Evolutionary conservation across 2,113 vertebrate genomes (phyloP).

Genomic region (Dascyllus trimaculatus): DNA sequence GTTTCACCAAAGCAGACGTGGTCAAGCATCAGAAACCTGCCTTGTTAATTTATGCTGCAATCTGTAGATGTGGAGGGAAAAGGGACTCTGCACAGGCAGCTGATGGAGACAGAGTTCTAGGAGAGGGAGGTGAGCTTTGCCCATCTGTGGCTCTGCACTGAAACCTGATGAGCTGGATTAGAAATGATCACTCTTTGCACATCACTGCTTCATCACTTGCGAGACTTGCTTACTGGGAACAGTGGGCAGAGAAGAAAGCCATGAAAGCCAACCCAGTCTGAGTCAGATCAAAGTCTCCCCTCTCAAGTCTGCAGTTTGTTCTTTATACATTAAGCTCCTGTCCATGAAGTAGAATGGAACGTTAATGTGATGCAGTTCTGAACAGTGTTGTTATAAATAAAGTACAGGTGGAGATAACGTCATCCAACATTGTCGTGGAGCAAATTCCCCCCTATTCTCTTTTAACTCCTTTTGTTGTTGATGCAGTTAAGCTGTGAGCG

Average conservation of each 20-base stretch:
- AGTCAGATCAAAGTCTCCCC: not conserved
- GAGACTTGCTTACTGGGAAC: not conserved
- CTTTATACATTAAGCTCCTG: not conserved
- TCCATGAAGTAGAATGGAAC: not conserved
- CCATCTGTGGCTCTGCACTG: not conserved
- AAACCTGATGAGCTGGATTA: conserved; percentile 4
- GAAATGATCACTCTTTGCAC: not conserved
- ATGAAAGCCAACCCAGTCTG: not conserved
- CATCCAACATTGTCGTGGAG: not conserved
- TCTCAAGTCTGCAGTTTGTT: not conserved
- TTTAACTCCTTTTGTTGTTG: conserved; percentile 39
- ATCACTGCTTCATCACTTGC: not conserved
- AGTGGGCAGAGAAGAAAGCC: not conserved
- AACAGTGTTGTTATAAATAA: not conserved
- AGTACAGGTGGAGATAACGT: not conserved
- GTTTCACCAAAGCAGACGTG: not conserved
- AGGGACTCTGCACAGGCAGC: not conserved
- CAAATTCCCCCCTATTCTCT: conserved; percentile 27
- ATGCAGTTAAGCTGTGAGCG: conserved; percentile 43
- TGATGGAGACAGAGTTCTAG: not conserved
- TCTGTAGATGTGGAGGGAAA: not conserved
- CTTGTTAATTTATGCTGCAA: no score
- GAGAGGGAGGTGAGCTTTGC: not conserved
- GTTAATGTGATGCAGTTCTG: not conserved
- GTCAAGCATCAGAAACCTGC: not conserved